Base-by-base conservation (phyloP, 53 echinoderm and acorn worm genomes). In the Zoroaster sp. region DNA sequence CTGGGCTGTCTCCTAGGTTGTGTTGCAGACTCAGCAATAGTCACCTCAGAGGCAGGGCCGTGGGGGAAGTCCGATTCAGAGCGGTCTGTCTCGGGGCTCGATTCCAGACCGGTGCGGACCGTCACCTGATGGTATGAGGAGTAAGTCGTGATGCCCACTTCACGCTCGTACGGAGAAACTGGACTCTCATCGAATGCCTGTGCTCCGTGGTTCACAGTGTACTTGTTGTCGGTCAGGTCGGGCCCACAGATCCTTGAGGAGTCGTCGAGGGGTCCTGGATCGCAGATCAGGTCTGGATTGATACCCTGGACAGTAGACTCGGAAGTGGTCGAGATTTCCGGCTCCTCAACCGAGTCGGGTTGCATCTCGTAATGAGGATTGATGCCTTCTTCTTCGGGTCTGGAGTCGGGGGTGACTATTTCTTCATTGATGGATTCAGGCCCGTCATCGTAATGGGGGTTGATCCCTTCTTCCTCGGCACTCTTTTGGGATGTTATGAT, bases 221-320 rank as follows among this genome's bases (percentile, higher is more conserved):
- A 81, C 66, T 91, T 88, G 72, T 75, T 92, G 43, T 91, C 91
- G 1, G 94, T 92, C 71, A 94, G 79, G 31, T 94, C 94, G 35
- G 96, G 96, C n/a, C 94, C 94, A 17, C 90, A 89, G 67, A 96
- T 94, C 15, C 93, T 41, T 13, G 80, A 86, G 0, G 92, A 88
- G 49, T 83, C 72, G 66, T 96, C 96, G 28, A 96, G 86, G 44
- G 94, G 92, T 30, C 94, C 96, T 36, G 96, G 94, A 12, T 94
- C 96, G 40, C 86, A 90, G 65, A 94, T 77, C 80, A 92, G 72
- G 74, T 96, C 96, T 25, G 96, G 96, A 63, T 96, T 96, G 75
- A 96, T 96, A 7, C 96, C 96, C 73, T 96, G 96, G 40, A 96
- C 96, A 39, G 93, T 93, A 17, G 94, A 83, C 66, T 94, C 87